Base-by-base conservation (phyloP, 2,113 vertebrate species). In the Ancistrus triradiatus region DNA sequence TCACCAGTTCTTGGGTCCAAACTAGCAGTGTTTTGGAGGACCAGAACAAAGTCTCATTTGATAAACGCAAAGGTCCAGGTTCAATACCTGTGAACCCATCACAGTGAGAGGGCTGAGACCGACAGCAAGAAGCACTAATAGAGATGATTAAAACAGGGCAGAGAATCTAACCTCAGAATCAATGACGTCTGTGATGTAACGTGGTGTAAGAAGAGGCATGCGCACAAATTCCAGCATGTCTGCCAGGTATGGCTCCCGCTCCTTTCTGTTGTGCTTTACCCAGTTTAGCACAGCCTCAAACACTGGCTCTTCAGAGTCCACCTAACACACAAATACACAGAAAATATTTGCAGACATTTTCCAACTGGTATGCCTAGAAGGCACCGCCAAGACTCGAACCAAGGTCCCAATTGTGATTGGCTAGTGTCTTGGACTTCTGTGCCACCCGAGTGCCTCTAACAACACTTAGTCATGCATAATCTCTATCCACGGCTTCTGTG, bases 161-260 rank as follows among this genome's bases (percentile, higher is more conserved):
- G 40, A 46, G 61, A 25, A 69, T 22, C 84, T 80, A 81, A 99
- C 96, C 95, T 99, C 96, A 0, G 91, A 85, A 72, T 99, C 96
- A 17, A 99, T 98, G 73, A 98, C 93, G 13, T 99, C 96, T 0
- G 96, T 99, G 77, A 99, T 98, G 84, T 98, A 99, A 73, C 95
- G 91, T 0, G 96, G 96, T 0, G 95, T 98, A 66, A 99, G 90
- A 17, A 99, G 89, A 0, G 96, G 96, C 95, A 99, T 88, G 5
- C 96, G 91, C 19, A 99, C 96, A 3, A 93, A 95, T 81, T 95
- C 93, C 1, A 99, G 87, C 87, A 98, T 90, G 67, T 95, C 92
- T 0, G 95, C 84, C 69, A 99, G 80, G 15, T 88, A 94, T 0
- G 90, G 88, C 63, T 97, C 95, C 0, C 95, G 85, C 46, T 95